Evolutionary conservation across 2,888 invertebrate species (phyloP), one percentile per base, ranked within the genome.

Genomic region (Pristionchus exspectatus): DNA sequence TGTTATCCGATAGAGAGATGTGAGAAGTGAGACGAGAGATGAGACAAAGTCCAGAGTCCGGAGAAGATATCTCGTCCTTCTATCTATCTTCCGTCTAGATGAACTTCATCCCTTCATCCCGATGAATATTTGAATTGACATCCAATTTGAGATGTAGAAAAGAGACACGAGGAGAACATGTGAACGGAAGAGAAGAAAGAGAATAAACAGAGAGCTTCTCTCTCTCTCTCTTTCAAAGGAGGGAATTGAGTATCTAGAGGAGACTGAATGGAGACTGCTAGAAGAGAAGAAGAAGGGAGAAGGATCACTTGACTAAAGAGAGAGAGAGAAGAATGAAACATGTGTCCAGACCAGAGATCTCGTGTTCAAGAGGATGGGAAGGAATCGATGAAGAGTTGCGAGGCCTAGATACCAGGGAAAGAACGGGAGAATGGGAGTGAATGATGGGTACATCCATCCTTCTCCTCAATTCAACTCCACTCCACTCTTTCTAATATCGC

Each of bases 31-130:
- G 66, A 66, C n/a, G 66, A 30, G 77, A 77, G 77, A 77, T 44
- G 38, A 44, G 77, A 77, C 77, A 44, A 77, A 77, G 77, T 72
- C 72, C 44, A 77, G 77, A 77, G 77, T 77, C 44, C 77, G 77
- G 2, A 0, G 33, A n/a, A 72, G n/a, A 72, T 33, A 12, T 72
- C 72, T 33, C 14, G 27, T 66, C 66, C 12, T 72, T 30, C 72
- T 72, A 72, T 72, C 66, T 66, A 66, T 66, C 27, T 9, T 33
- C 33, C 72, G 30, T 72, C 72, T 12, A 27, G 44, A 72, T 72
- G 72, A 24, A 66, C 27, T 27, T 66, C 66, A 66, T 66, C 27
- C 27, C 66, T 27, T 66, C 66, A n/a, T 24, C 24, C 66, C 27
- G 38, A 38, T 38, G 38, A 38, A 59, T 59, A 2, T 27, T 24